Percentiles rank a stretch among this genome's conserved stretches.
phyloP scores from a whole-genome alignment of 2,797 vertebrate species.

The Macropodus opercularis region DNA sequence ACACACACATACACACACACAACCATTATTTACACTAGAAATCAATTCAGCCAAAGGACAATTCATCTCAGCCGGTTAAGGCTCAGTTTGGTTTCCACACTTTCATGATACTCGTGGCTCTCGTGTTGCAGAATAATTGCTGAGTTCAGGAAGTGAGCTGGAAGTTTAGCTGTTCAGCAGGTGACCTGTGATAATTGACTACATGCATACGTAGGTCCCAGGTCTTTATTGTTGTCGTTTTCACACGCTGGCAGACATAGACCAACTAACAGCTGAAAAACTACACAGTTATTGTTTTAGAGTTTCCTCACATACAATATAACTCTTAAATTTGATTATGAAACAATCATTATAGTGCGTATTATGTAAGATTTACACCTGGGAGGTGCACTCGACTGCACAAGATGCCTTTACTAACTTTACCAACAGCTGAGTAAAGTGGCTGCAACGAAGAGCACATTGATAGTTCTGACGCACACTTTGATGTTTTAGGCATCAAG shows the following conservation, averaged over 20 bases:
- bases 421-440: too few relatives aligned
- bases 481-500: too few relatives aligned
- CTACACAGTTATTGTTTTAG: background rate
- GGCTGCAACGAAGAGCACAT: too few relatives aligned
- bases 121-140: conserved; percentile 10
- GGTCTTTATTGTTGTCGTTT: background rate
- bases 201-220: background rate
- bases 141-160: conserved; percentile 17
- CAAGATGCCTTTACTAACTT: too few relatives aligned
- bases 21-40: conserved; percentile 22
- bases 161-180: background rate
- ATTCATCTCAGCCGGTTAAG: conserved; percentile 29
- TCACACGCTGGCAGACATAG: background rate
- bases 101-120: conserved; percentile 5
- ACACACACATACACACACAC: background rate
- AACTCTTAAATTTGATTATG: too few relatives aligned
- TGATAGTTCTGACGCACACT: too few relatives aligned
- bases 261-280: background rate
- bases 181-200: background rate
- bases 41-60: conserved; percentile 41
- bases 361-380: too few relatives aligned
- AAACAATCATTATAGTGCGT: too few relatives aligned
- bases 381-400: too few relatives aligned
- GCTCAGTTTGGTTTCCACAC: conserved; percentile 18
- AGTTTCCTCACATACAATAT: too few relatives aligned